phyloP scores from a whole-genome alignment of 2,797 vertebrate genomes.

The Hippopotamyrus pictus region DNA sequence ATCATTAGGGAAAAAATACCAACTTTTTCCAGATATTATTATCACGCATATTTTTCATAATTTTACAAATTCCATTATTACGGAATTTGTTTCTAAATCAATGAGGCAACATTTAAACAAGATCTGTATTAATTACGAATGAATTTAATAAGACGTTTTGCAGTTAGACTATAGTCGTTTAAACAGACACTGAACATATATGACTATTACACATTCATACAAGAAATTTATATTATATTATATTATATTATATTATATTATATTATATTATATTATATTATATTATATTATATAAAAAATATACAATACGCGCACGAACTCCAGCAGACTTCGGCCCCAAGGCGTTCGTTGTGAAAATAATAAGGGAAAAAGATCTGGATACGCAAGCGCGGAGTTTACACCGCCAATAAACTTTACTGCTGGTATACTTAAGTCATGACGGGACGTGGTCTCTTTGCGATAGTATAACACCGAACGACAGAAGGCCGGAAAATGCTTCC shows the following conservation, averaged over 20 bases:
- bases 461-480: conserved; percentile 57
- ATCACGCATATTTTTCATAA: neutral
- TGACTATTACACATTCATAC: neutral
- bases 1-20: neutral
- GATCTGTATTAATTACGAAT: neutral
- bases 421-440: conserved; percentile 74
- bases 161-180: neutral
- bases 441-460: conserved; percentile 56
- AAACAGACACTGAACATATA: neutral
- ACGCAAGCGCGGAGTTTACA: conserved; percentile 64
- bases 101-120: neutral
- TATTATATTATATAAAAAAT: neutral
- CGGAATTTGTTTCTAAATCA: neutral
- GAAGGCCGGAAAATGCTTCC: conserved; percentile 28
- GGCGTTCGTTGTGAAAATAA: conserved; percentile 5
- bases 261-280: neutral
- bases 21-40: neutral
- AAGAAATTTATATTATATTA: neutral
- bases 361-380: conserved; percentile 45
- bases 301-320: neutral
- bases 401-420: conserved; percentile 78
- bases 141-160: neutral
- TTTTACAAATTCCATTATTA: neutral
- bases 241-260: neutral
- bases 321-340: neutral